phyloP scores from a whole-genome alignment of 2,888 invertebrate genomes.

The Folsomia manolachei region DNA sequence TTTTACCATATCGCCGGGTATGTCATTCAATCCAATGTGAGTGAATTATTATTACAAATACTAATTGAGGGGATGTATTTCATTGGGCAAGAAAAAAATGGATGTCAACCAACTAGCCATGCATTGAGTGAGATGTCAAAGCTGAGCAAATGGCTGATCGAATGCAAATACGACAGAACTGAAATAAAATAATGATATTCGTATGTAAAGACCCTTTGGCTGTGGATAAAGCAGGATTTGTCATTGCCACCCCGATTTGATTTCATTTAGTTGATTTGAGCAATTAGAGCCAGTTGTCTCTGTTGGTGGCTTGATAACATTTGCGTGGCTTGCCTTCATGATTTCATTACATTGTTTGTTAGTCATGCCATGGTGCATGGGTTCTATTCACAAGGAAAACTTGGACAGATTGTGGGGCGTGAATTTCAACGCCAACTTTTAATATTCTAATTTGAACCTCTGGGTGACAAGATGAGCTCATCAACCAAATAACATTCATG shows the following conservation, averaged over 20 bases:
- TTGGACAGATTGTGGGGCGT: slow-evolving; percentile 5
- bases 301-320: neutral
- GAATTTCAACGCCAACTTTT: slow-evolving; percentile 7
- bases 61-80: neutral
- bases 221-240: neutral
- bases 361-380: neutral
- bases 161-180: neutral
- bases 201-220: neutral
- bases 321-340: no score
- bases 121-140: neutral
- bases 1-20: no score
- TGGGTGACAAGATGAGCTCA: slow-evolving; percentile 4
- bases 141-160: neutral
- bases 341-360: neutral
- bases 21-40: no score
- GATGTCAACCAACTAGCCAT: neutral
- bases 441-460: slow-evolving; percentile 4
- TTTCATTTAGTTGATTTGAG: neutral
- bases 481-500: neutral
- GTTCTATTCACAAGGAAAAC: neutral
- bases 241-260: neutral
- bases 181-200: no score
- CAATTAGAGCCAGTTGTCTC: neutral
- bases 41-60: neutral
- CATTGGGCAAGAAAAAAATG: neutral